Evolutionary conservation across 2,797 vertebrate genomes (phyloP).

Genomic region (Atherinosoma microstoma): DNA sequence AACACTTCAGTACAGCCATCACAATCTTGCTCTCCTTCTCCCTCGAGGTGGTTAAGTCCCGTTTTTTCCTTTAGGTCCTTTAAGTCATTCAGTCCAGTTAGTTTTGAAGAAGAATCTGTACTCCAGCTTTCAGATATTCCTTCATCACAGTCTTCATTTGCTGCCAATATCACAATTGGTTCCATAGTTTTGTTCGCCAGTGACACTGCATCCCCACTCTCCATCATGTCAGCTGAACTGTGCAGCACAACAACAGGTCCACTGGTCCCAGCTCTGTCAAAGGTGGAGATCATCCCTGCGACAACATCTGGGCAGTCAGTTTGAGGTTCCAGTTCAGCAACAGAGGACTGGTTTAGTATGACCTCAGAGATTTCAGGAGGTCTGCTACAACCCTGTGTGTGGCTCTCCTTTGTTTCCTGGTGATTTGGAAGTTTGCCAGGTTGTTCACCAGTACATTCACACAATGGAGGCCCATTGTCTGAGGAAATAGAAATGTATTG

Average conservation of each 20-base stretch:
- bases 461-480: slow-evolving; percentile 76
- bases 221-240: slow-evolving; percentile 41
- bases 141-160: slow-evolving; percentile 37
- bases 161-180: slow-evolving; percentile 24
- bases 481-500: slow-evolving; percentile 76
- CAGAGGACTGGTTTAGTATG: slow-evolving; percentile 42
- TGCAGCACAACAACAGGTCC: slow-evolving; percentile 25
- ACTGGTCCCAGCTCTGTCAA: slow-evolving; percentile 26
- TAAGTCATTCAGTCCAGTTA: slow-evolving; percentile 47
- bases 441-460: slow-evolving; percentile 60
- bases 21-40: slow-evolving; percentile 44
- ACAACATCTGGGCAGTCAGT: slow-evolving; percentile 55
- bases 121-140: slow-evolving; percentile 37
- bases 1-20: slow-evolving; percentile 12
- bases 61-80: slow-evolving; percentile 52
- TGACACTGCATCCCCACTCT: slow-evolving; percentile 36
- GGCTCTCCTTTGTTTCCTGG: slow-evolving; percentile 76
- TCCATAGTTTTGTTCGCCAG: slow-evolving; percentile 32
- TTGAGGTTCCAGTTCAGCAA: slow-evolving; percentile 58
- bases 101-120: slow-evolving; percentile 33
- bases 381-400: slow-evolving; percentile 70
- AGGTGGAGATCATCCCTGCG: slow-evolving; percentile 44
- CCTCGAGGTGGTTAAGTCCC: slow-evolving; percentile 34
- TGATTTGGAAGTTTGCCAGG: slow-evolving; percentile 71
- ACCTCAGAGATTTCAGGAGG: slow-evolving; percentile 65